Conservation (phyloP, 1,140 invertebrate genomes). For the Lepidostoma basale region DNA sequence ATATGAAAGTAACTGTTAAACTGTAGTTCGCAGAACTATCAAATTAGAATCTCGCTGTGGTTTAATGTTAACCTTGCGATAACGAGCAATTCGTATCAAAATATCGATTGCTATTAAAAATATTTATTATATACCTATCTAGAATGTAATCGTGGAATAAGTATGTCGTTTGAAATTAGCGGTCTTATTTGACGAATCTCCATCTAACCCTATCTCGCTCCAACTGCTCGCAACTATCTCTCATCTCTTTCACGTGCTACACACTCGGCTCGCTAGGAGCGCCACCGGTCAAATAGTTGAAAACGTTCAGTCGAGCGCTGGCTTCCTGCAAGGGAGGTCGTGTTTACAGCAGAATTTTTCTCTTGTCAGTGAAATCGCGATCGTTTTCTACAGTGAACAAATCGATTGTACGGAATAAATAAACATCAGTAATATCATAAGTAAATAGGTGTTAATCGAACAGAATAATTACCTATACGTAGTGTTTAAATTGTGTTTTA, state of each 20-base stretch:
- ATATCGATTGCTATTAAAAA: no score
- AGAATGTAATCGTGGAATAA: neutral
- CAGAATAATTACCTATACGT: neutral
- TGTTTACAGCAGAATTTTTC: neutral
- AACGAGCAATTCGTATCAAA: no score
- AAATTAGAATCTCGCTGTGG: no score
- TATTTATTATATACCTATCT: no score
- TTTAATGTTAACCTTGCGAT: no score
- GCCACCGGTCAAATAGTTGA: constrained; percentile 18
- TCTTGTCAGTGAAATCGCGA: constrained; percentile 22
- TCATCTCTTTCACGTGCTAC: neutral
- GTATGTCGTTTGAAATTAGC: constrained; percentile 11
- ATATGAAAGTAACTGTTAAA: no score
- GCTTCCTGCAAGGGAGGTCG: neutral
- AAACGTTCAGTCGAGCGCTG: constrained; percentile 27
- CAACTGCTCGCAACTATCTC: neutral
- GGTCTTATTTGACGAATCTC: neutral
- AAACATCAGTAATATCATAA: constrained; percentile 9
- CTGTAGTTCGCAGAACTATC: no score
- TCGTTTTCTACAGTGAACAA: constrained; percentile 15
- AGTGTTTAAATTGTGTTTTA: constrained; percentile 1
- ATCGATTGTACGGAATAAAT: constrained; percentile 21
- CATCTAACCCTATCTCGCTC: neutral
- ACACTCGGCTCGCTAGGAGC: constrained; percentile 6
- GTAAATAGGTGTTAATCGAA: constrained; percentile 9